Evolutionary conservation across 2,113 vertebrate genomes (phyloP).

Genomic region (Nibea coibor): DNA sequence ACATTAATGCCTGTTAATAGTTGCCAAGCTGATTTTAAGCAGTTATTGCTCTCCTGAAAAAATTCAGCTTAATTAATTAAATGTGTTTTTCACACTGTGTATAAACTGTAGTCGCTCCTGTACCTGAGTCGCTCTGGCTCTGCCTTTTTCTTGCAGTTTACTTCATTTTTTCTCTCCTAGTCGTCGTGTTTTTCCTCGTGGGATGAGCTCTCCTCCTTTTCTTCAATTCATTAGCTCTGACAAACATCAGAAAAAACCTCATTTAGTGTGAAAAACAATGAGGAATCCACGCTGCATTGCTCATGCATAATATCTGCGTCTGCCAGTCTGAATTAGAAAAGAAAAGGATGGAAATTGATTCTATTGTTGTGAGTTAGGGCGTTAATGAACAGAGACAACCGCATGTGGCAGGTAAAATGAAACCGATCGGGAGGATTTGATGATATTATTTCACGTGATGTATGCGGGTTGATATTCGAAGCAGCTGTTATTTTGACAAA

Average conservation of each 20-base stretch:
- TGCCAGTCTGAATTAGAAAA: constrained; percentile 44
- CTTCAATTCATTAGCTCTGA: constrained; percentile 54
- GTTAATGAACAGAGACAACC: constrained; percentile 43
- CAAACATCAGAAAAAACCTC: constrained; percentile 46
- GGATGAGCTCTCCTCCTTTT: not conserved
- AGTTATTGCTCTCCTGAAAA: no score
- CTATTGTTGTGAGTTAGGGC: constrained; percentile 32
- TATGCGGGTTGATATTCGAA: not conserved
- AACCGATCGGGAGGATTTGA: constrained; percentile 38
- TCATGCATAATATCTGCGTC: constrained; percentile 58
- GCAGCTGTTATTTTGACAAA: not conserved
- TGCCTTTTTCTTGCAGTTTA: not conserved
- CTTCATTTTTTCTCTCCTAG: not conserved
- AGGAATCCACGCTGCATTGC: constrained; percentile 30
- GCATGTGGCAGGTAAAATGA: not conserved
- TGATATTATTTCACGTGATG: not conserved
- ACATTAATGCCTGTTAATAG: not conserved
- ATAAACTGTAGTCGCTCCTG: not conserved
- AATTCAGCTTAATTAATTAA: no score
- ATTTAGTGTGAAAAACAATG: constrained; percentile 44
- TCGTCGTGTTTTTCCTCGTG: constrained; percentile 1
- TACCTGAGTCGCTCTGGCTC: not conserved
- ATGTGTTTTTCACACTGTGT: no score
- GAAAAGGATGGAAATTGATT: constrained; percentile 38
- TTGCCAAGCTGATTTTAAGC: not conserved